Base-by-base conservation (phyloP, 2,113 vertebrate genomes). In the Crocuta crocuta region DNA sequence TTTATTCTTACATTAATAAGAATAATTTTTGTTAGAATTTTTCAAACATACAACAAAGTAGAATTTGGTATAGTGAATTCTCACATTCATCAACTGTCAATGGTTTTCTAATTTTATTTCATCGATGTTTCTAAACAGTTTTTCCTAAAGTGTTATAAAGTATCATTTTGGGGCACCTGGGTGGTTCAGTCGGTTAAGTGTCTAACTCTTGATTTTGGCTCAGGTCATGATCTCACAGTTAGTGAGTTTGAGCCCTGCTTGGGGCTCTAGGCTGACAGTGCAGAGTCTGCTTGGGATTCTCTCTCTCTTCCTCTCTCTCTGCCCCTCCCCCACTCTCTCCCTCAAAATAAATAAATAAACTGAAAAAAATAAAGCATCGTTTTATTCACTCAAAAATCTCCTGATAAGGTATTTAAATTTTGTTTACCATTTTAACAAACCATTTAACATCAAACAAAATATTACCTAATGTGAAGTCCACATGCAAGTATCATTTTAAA, bases 1-100 rank as follows among this genome's bases (percentile, higher is more conserved):
- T 98, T 99, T 99, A 99, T 98, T 99, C 61, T 88, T 92, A 11
- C n/a, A 33, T 63, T 65, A 82, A 11, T 79, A 61, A 61, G 58
- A 61, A 3, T 23, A 24, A 61, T 28, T 89, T 93, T 96, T 53
- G 53, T 84, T 58, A 86, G 43, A 88, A 58, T n/a, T 58, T 85
- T 83, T 81, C n/a, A 89, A 87, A 45, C 5, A 68, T 78, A 53
- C 7, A 66, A 73, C 55, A 83, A 74, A 89, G 58, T 24, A 94
- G n/a, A 24, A 55, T 61, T 81, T 65, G 80, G 8, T 68, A 23
- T 10, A 55, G 31, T n/a, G 10, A 95, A 74, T 66, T 63, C 2
- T 58, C 31, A 55, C 19, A 35, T 66, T 50, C 33, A 33, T 33
- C 50, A 97, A 10, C 28, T 50, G 21, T 66, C 5, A 13, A 4